Evolutionary conservation across 2,888 invertebrate species (phyloP), one percentile per base, ranked within the genome.

Genomic region (Deilephila elpenor): DNA sequence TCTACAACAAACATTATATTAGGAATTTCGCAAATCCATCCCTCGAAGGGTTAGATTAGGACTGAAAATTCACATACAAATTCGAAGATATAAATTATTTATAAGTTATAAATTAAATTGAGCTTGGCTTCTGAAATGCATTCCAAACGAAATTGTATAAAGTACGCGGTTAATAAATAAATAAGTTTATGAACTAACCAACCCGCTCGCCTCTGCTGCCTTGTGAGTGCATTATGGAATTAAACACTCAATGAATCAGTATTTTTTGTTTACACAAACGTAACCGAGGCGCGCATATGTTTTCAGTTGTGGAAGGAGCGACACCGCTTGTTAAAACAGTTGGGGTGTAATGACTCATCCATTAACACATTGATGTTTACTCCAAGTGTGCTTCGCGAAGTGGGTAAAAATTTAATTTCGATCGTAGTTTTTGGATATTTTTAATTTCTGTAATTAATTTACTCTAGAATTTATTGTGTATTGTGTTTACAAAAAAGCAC

Each of bases 241-340:
- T 83, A 84, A 80, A 82, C 83, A 81, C 79, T 78, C 77, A 82
- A 79, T 84, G 84, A 88, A 83, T 88, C 84, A 83, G 83, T 84
- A 81, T 73, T 78, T 77, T 80, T 81, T 87, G 81, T 86, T 85
- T 86, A 83, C 82, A 84, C 83, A 83, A 79, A 77, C 78, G 74
- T 80, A 79, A 75, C 81, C 82, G 81, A 82, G 82, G 79, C 80
- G 78, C 77, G 78, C 84, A 85, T 82, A 77, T 87, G 85, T 84
- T 82, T 81, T 79, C 53, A 79, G 81, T 83, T 81, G 79, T 64
- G 74, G 75, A 73, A 80, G 79, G 78, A 78, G 71, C 70, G 78
- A 77, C 74, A 72, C 76, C 34, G 74, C 74, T 79, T 77, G 76
- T 77, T 72, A 73, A 73, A 74, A 76, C 74, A 78, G 59, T 71